Percentiles rank a stretch among this genome's conserved stretches.
Evolutionary conservation across 2,888 invertebrate genomes (phyloP).

Genomic region (Petrolisthes cinctipes): DNA sequence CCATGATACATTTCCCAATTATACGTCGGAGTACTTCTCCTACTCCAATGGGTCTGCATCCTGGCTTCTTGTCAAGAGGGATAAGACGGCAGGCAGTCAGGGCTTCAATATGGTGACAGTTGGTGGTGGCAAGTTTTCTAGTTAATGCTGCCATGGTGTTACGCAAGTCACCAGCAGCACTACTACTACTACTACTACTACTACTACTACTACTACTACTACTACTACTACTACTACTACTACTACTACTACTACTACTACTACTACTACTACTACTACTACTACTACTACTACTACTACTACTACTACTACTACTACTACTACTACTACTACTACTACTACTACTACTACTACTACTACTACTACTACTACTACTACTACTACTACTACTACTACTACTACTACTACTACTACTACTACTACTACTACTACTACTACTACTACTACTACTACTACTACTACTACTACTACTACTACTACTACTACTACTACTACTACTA

Average conservation of each 20-base stretch:
- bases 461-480: too few species aligned
- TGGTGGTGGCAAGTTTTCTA: neutral
- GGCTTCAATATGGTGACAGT: too few species aligned
- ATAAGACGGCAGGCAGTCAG: too few species aligned
- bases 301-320: constrained; percentile 1
- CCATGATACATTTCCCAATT: too few species aligned
- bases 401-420: constrained; percentile 1
- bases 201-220: constrained; percentile 1
- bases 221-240: constrained; percentile 1
- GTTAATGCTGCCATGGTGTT: neutral
- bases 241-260: constrained; percentile 1
- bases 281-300: constrained; percentile 1
- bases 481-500: too few species aligned
- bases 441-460: too few species aligned
- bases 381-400: neutral
- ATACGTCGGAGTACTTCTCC: too few species aligned
- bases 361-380: constrained; percentile 1
- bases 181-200: constrained; percentile 1
- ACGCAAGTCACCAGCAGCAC: too few species aligned
- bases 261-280: constrained; percentile 1
- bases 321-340: constrained; percentile 1
- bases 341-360: constrained; percentile 1
- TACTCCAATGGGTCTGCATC: too few species aligned
- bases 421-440: constrained; percentile 1
- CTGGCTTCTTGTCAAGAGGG: too few species aligned